Evolutionary conservation across 64 coral and sea anemone genomes (phyloP), one percentile per base, ranked within the genome.

Genomic region (Anthopleura sola): DNA sequence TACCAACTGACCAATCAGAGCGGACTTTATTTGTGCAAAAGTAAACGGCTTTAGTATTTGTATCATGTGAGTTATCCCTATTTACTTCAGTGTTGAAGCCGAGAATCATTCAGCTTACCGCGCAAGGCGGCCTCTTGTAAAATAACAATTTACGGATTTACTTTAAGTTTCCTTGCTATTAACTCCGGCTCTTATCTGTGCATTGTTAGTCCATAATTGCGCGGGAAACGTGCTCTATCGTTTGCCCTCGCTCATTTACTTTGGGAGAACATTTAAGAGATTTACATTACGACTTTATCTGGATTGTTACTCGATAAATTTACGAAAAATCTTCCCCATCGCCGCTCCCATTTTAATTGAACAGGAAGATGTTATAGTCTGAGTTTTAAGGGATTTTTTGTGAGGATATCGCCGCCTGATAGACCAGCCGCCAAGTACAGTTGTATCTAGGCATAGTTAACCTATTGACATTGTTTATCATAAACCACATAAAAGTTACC

Each of bases 1-100:
- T 71, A 71, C 29, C 66, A 32, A 32, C 66, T 71, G 66, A 71
- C 66, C 66, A 29, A 71, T 71, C 66, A 36, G 66, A 34, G 66
- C 66, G 66, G 29, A 28, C 66, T 71, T 71, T 34, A 32, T 34
- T 3, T 14, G 66, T 71, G 14, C 58, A 23, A 62, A 62, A 62
- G 66, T 34, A 71, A 71, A 71, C 66, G 29, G 26, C 29, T 71
- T 28, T 8, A 5, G 28, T 34, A 71, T 32, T 71, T 34, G 66
- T 34, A 32, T 71, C 10, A 66, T 66, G 20, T n/a, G 6, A 64
- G 58, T n/a, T 26, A 62, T 62, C 29, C 34, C 8, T 11, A 32
- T 71, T 34, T 34, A 34, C 26, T 71, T n/a, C n/a, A n/a, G n/a
- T 34, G 66, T 71, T 71, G 66, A 71, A 71, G 66, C 28, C 28